Evolutionary conservation across 2,113 vertebrate genomes (phyloP).

Genomic region (Amblyornis subalaris): DNA sequence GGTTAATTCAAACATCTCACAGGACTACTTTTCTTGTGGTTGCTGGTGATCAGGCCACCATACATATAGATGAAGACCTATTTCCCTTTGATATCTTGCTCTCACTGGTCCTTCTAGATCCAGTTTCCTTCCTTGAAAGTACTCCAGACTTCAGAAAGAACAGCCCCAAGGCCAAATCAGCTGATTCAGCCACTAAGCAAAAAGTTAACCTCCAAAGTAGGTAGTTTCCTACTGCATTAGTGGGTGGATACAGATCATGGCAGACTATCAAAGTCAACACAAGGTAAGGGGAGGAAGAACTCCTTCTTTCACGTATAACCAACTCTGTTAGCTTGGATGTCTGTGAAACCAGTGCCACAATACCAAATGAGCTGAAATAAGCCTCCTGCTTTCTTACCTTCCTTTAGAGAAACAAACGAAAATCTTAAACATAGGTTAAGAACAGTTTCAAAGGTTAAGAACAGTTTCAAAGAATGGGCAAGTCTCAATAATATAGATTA

Average conservation of each 20-base stretch:
- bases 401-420: not conserved
- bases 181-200: not conserved
- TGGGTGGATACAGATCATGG: not conserved
- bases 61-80: not conserved
- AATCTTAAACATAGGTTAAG: not conserved
- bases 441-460: not conserved
- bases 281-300: not conserved
- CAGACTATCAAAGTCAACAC: not conserved
- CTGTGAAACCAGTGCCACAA: not conserved
- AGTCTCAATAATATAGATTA: not conserved
- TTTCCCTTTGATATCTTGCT: not conserved
- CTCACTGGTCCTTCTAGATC: not conserved
- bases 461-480: not conserved
- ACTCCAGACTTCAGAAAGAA: not conserved
- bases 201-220: not conserved
- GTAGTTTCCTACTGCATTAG: not conserved
- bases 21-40: not conserved
- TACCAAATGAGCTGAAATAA: not conserved
- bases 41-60: not conserved
- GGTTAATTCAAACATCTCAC: not conserved
- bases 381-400: not conserved
- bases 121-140: not conserved
- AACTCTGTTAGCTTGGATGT: not conserved
- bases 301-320: not conserved
- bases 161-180: not conserved